A percentile compares a stretch with the other conserved stretches of the same genome.
Conservation (phyloP, 2,797 vertebrate species). For the Loris lydekkerianus region DNA sequence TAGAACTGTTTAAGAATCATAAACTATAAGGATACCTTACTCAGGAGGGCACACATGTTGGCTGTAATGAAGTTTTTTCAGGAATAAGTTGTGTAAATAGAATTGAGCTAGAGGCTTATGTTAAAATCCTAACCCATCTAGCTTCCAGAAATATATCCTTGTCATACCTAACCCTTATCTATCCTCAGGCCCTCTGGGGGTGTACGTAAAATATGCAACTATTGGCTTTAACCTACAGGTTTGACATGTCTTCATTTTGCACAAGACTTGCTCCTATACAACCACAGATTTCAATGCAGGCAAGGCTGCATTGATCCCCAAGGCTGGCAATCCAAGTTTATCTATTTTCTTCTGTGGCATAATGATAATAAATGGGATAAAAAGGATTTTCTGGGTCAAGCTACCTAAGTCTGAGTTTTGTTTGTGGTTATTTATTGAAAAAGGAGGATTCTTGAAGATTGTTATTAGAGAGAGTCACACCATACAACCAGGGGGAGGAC, state of each 20-base stretch:
- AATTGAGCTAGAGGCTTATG: neutral
- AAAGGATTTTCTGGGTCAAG: neutral
- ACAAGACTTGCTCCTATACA: neutral
- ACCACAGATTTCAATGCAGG: neutral
- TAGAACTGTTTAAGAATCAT: neutral
- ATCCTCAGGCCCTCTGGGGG: neutral
- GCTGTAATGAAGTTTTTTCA: constrained; percentile 5
- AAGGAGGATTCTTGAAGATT: neutral
- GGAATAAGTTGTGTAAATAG: neutral
- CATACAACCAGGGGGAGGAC: accelerated
- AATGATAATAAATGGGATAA: neutral
- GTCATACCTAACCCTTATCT: neutral
- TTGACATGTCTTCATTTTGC: neutral
- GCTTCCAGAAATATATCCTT: neutral
- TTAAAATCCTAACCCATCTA: neutral
- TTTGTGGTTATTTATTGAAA: neutral
- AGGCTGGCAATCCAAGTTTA: neutral
- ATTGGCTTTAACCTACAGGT: neutral
- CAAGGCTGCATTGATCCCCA: neutral
- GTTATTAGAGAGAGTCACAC: neutral
- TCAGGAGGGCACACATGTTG: neutral
- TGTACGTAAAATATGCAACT: neutral
- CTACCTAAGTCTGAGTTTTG: neutral
- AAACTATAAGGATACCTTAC: constrained; percentile 4
- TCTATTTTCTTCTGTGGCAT: neutral